Evolutionary conservation across 1,140 invertebrate genomes (phyloP).

Genomic region (Macrobrachium rosenbergii): DNA sequence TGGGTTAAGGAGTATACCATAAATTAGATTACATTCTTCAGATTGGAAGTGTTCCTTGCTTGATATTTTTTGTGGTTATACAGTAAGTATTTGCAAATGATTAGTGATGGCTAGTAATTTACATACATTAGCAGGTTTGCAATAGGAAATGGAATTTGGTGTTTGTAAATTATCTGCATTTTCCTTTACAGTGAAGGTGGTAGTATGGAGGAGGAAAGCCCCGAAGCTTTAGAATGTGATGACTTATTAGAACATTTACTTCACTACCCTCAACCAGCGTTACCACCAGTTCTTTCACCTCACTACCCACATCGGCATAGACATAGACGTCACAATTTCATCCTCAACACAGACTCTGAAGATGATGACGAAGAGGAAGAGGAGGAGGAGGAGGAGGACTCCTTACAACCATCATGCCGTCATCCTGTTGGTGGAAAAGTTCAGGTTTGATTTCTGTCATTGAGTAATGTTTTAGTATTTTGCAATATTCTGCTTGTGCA

Average conservation of each 20-base stretch:
- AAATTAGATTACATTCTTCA: too few species aligned
- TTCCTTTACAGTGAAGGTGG: slow-evolving; percentile 49
- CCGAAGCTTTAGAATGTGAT: slow-evolving; percentile 51
- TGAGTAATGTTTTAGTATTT: not conserved
- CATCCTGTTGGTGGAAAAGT: slow-evolving; percentile 47
- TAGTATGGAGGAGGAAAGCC: slow-evolving; percentile 58
- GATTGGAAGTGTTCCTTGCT: too few species aligned
- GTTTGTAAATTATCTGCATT: not conserved
- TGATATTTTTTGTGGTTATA: too few species aligned
- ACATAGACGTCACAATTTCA: slow-evolving; percentile 35
- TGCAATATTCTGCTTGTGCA: not conserved
- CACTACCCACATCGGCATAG: slow-evolving; percentile 41
- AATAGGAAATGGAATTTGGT: too few species aligned
- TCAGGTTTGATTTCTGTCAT: slow-evolving; percentile 16
- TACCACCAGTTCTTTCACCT: slow-evolving; percentile 28
- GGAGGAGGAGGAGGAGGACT: slow-evolving; percentile 54
- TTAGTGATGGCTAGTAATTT: too few species aligned
- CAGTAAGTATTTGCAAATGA: too few species aligned
- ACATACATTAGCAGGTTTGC: too few species aligned
- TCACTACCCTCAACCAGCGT: slow-evolving; percentile 46
- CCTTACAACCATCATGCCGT: slow-evolving; percentile 32
- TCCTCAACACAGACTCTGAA: slow-evolving; percentile 37
- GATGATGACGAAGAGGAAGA: slow-evolving; percentile 53
- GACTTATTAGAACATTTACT: slow-evolving; percentile 48
- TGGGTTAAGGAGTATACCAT: too few species aligned